phyloP scores from a whole-genome alignment of 2,888 invertebrate species.

The Teleogryllus oceanicus region DNA sequence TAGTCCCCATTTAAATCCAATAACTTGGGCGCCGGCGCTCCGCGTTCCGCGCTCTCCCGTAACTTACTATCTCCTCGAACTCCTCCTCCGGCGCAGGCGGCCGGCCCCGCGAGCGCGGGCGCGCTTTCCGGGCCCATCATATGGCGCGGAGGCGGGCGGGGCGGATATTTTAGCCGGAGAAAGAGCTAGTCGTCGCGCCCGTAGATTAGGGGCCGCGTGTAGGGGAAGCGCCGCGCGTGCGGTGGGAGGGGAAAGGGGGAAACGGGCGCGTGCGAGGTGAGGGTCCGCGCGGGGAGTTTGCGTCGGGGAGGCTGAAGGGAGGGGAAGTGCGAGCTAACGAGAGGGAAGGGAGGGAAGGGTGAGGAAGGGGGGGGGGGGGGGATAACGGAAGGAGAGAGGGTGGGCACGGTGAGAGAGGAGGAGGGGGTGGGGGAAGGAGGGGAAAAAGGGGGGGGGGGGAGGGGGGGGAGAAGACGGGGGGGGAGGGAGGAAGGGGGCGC shows the following conservation, averaged over 20 bases:
- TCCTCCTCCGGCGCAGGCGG: not conserved
- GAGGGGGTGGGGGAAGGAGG: not conserved
- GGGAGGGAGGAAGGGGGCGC: not conserved
- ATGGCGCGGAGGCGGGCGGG: not conserved
- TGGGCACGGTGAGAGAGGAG: not conserved
- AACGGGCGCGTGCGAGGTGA: no score
- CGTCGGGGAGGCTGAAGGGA: no score
- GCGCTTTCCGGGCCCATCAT: not conserved
- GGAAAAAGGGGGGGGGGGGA: accelerated
- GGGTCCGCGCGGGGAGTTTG: no score
- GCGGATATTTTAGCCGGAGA: not conserved
- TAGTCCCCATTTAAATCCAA: not conserved
- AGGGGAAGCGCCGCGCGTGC: not conserved
- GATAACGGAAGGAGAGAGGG: not conserved
- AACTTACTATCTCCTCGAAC: not conserved
- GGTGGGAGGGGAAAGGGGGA: not conserved
- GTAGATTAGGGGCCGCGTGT: not conserved
- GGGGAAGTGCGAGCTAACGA: no score
- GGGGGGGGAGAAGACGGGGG: not conserved
- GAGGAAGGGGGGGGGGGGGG: no score
- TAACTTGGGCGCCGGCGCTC: not conserved
- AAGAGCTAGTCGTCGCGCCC: not conserved
- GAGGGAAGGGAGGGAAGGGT: no score
- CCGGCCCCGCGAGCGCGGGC: not conserved
- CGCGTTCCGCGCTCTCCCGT: not conserved